Evolutionary conservation across 2,888 invertebrate genomes (phyloP).

Genomic region (Chrysolina americana): DNA sequence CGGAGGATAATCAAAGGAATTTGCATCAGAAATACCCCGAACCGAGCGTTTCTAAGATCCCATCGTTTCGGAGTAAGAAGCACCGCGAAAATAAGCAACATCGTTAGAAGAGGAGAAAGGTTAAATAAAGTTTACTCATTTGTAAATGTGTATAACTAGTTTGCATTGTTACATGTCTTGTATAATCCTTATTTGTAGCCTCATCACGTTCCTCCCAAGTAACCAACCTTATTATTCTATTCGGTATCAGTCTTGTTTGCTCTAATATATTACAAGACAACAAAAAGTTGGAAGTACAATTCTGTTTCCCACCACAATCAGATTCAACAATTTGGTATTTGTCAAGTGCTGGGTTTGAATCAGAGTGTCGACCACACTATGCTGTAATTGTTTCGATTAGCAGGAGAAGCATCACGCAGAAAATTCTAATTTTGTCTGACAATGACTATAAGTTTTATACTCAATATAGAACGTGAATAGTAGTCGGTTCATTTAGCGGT

Average conservation of each 20-base stretch:
- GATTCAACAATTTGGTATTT: slow-evolving; percentile 40
- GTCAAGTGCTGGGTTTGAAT: slow-evolving; percentile 34
- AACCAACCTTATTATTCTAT: slow-evolving; percentile 50
- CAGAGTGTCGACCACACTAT: not conserved
- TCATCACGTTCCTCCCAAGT: slow-evolving; percentile 52
- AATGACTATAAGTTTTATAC: too few relatives aligned
- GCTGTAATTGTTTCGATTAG: too few relatives aligned
- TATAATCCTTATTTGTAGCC: slow-evolving; percentile 55
- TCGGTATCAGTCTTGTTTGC: slow-evolving; percentile 47
- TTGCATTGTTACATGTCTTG: slow-evolving; percentile 59
- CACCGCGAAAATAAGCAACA: slow-evolving; percentile 61
- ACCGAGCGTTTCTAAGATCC: slow-evolving; percentile 58
- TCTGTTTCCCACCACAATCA: slow-evolving; percentile 43
- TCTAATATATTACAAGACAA: slow-evolving; percentile 49
- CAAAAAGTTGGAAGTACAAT: slow-evolving; percentile 49
- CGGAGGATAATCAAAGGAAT: slow-evolving; percentile 56
- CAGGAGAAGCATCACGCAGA: too few relatives aligned
- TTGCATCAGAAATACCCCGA: slow-evolving; percentile 67
- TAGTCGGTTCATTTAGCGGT: too few relatives aligned
- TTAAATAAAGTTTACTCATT: slow-evolving; percentile 67
- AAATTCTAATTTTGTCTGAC: too few relatives aligned
- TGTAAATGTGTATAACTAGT: slow-evolving; percentile 63
- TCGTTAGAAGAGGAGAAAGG: slow-evolving; percentile 59
- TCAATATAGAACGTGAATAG: too few relatives aligned
- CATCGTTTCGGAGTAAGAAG: slow-evolving; percentile 48